Evolutionary conservation across 2,113 vertebrate genomes (phyloP).

Genomic region (Eptesicus fuscus): DNA sequence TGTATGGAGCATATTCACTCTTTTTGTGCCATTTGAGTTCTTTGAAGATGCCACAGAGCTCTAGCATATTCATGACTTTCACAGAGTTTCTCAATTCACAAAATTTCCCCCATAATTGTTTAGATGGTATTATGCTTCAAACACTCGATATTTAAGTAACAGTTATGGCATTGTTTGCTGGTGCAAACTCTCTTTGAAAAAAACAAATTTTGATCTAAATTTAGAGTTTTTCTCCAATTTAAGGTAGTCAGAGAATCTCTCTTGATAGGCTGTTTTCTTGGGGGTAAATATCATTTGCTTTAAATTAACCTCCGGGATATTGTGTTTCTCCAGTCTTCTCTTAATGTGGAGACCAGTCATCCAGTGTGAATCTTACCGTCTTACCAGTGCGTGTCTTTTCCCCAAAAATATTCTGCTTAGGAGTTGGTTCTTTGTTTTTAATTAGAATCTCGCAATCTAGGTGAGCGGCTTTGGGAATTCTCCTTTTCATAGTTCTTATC

Average conservation of each 20-base stretch:
- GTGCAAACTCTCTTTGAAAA: constrained; percentile 8
- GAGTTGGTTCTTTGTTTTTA: neutral
- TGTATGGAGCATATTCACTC: neutral
- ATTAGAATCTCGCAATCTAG: neutral
- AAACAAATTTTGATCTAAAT: constrained; percentile 5
- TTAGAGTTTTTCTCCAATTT: constrained; percentile 28
- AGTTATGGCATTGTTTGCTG: neutral
- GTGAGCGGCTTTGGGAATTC: neutral
- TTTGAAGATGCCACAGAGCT: neutral
- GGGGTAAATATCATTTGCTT: neutral
- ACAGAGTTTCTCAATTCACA: neutral
- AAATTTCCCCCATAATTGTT: neutral
- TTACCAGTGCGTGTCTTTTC: neutral
- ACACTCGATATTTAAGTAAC: neutral
- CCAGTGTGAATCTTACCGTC: neutral
- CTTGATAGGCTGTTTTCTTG: neutral
- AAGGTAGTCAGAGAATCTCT: neutral
- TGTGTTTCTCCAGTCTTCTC: neutral
- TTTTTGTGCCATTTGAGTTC: neutral
- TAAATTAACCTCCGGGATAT: neutral
- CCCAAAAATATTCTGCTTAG: neutral
- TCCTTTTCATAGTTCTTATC: neutral
- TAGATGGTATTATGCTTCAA: neutral
- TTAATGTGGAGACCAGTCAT: neutral
- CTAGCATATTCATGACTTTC: neutral